Percentiles rank a stretch among this genome's conserved stretches.
These are phyloP conservation scores for Perca flavescens DNA, from an alignment of 2,113 vertebrate species.

Conservation along the genomic window DNA sequence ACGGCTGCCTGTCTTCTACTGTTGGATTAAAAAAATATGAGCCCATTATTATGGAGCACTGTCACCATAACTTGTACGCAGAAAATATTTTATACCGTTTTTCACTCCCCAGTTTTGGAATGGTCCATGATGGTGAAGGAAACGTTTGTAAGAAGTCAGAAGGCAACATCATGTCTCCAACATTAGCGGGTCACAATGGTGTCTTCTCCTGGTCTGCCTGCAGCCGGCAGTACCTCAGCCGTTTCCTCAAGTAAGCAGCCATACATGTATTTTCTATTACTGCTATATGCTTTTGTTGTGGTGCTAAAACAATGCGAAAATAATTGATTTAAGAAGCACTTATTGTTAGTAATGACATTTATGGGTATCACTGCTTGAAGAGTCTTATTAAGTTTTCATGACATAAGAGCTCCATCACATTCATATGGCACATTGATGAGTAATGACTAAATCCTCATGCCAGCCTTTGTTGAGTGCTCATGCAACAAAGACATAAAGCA, in stretches of 20 bases:
- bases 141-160: constrained; percentile 92
- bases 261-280: background rate
- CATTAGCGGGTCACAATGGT: constrained; percentile 90
- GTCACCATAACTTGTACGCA: background rate
- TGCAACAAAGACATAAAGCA: constrained; percentile 41
- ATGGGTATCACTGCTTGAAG: constrained; percentile 16
- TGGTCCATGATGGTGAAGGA: constrained; percentile 94
- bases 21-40: background rate
- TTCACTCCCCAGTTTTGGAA: constrained; percentile 87
- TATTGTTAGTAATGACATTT: constrained; percentile 22
- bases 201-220: constrained; percentile 94
- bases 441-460: constrained; percentile 27
- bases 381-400: constrained; percentile 28
- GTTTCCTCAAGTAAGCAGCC: constrained; percentile 88
- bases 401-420: constrained; percentile 22
- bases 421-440: constrained; percentile 26
- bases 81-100: background rate
- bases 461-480: constrained; percentile 32
- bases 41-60: too few relatives aligned
- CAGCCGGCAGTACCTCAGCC: constrained; percentile 91
- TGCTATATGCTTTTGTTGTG: constrained; percentile 12
- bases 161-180: constrained; percentile 95
- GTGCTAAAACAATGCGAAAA: background rate
- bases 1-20: background rate
- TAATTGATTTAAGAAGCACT: constrained; percentile 21